Conservation (phyloP, 2,888 invertebrate species). For the Teleogryllus oceanicus region DNA sequence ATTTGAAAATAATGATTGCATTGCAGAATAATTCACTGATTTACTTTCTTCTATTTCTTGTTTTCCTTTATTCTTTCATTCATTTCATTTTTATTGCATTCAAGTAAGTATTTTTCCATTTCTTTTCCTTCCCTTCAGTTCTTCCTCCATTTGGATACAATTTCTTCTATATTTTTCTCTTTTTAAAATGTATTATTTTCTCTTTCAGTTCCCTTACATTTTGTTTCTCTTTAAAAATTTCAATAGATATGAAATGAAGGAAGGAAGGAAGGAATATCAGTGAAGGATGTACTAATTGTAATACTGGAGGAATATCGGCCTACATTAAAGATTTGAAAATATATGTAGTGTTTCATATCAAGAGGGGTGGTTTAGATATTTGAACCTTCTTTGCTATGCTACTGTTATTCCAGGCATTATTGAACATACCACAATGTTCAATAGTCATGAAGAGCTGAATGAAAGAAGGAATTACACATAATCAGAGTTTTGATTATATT, state of each 20-base stretch:
- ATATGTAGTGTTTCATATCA: slow-evolving; percentile 10
- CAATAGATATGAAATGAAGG: background rate
- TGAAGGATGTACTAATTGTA: background rate
- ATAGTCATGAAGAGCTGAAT: no score
- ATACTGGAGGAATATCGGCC: background rate
- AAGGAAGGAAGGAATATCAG: background rate
- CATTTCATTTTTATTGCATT: background rate
- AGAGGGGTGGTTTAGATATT: background rate
- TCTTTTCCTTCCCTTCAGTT: background rate
- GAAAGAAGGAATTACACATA: no score
- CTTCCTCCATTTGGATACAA: background rate
- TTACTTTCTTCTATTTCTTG: background rate
- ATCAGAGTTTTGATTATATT: no score
- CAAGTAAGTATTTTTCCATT: background rate
- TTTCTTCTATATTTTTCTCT: background rate
- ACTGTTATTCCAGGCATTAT: background rate
- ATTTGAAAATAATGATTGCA: background rate
- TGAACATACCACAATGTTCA: background rate
- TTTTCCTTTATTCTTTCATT: background rate
- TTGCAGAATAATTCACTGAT: background rate
- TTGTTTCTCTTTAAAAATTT: background rate
- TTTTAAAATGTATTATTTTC: background rate
- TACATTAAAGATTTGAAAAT: background rate
- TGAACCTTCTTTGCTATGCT: background rate
- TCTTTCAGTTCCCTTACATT: background rate